Base-by-base conservation (phyloP, 2,888 invertebrate genomes). In the Melikaiella ostensackeni region DNA sequence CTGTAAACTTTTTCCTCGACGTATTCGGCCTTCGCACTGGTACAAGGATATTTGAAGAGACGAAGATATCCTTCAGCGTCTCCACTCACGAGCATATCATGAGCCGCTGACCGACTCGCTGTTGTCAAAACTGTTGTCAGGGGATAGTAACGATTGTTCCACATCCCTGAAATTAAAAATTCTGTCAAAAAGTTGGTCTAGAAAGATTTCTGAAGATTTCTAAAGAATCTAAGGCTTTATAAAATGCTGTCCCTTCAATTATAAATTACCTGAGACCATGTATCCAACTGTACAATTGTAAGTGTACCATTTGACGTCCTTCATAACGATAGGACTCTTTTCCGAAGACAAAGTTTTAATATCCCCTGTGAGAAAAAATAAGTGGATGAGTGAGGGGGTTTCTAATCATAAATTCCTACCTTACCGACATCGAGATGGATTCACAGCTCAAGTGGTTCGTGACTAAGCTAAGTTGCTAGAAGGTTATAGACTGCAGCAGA, bases 81-180 rank as follows among this genome's bases (percentile, higher is more conserved):
- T 9, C 98, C 98, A 61, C 96, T 95, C 42, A 96, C 94, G 2
- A 98, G 92, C 84, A 97, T 94, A 88, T 98, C 97, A 82, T 97
- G 96, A 7, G 96, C 96, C 0, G 96, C 95, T 19, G 97, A 95
- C 81, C 97, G 94, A 92, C 96, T 96, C 13, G 96, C 95, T 2
- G 97, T 95, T 61, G 96, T 95, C 82, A 97, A 94, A 64, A 97
- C 93, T n/a, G 96, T 96, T 38, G 96, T 95, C 94, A 96, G 95
- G 46, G 96, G 96, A 87, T 97, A 97, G 91, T 96, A 97, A 33
- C 97, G 94, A 90, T 97, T 97, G 89, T 96, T 97, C 97, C 97
- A 97, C 92, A 97, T 95, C 75, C 96, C 96, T 96, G 86, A 64
- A 75, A 64, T 66, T 77, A 61, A 55, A 16, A 66, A 19, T 73